Percentiles rank a stretch among this genome's conserved stretches.
Evolutionary conservation across 2,888 invertebrate species (phyloP).

Genomic region (Linyphia triangularis): DNA sequence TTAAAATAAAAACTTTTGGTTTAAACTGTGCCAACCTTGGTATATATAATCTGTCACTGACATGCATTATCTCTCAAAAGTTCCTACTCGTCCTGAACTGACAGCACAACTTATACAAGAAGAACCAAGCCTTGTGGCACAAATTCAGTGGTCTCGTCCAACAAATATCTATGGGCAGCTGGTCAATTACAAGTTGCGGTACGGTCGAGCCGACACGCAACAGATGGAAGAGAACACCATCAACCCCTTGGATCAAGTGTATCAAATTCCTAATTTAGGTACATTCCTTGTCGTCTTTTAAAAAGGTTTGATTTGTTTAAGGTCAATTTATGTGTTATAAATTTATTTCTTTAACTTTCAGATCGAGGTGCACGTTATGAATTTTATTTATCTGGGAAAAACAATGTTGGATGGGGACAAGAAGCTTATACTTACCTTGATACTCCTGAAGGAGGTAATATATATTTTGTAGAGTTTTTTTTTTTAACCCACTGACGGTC

Average conservation of each 20-base stretch:
- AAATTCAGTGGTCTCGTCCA: conserved; percentile 95
- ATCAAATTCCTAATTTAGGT: conserved; percentile 76
- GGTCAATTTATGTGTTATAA: not conserved
- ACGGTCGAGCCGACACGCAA: conserved; percentile 84
- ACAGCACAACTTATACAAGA: conserved; percentile 87
- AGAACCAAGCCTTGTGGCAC: conserved; percentile 92
- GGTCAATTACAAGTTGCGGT: conserved; percentile 91
- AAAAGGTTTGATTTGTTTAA: not conserved
- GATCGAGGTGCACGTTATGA: conserved; percentile 97
- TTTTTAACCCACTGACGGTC: too few relatives aligned
- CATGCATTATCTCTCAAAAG: conserved; percentile 77
- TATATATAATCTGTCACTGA: too few relatives aligned
- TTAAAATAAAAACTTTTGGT: too few relatives aligned
- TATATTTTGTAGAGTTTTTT: too few relatives aligned
- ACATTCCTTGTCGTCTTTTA: not conserved
- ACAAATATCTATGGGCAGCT: conserved; percentile 93
- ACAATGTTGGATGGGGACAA: conserved; percentile 96
- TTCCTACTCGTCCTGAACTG: conserved; percentile 81
- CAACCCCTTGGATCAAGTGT: conserved; percentile 72
- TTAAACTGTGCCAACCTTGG: too few relatives aligned
- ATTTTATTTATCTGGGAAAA: conserved; percentile 95
- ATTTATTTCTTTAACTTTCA: conserved; percentile 31
- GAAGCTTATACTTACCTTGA: conserved; percentile 93
- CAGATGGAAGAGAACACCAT: conserved; percentile 76
- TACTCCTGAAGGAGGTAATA: conserved; percentile 90